Evolutionary conservation across 2,888 invertebrate species (phyloP), one percentile per base, ranked within the genome.

Genomic region (Monoplex corrugatus): DNA sequence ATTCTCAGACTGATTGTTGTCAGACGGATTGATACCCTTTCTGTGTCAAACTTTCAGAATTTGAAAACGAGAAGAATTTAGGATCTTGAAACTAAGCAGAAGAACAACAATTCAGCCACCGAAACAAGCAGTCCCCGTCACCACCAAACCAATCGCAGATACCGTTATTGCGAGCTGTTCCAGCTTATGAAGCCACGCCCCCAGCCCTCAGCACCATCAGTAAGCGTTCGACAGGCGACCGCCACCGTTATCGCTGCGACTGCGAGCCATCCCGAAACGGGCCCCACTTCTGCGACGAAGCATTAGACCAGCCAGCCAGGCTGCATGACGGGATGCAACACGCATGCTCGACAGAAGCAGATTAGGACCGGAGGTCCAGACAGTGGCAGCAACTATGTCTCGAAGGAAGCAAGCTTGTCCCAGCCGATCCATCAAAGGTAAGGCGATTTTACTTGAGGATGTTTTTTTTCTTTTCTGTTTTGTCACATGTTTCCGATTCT

Each of bases 321-420:
- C 86, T 86, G 86, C 75, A 72, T 86, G 87, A 32, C 40, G 50
- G 80, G 87, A 87, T 87, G 87, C 87, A 43, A 87, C 78, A 87
- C 87, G 87, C 87, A 87, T 80, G 80, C 80, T 57, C 87, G 78
- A 78, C 87, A 87, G 87, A 87, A 40, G 80, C 87, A 50, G 45
- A 45, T 35, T 16, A 28, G n/a, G 28, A 35, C 80, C n/a, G 44
- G 80, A 78, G 80, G 19, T n/a, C 23, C 50, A 38, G 43, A 82
- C 50, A 63, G 80, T 82, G 50, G 57, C 87, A 78, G 57, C 87
- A 78, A 43, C 57, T 82, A 87, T 87, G 80, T 78, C 80, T 0
- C 87, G 87, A 13, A 78, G 87, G 35, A 87, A 87, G 75, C 87
- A 87, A 80, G 78, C 50, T 23, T 50, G 78, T 19, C 87, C 87